A percentile compares a stretch with the other conserved stretches of the same genome.
Evolutionary conservation across 2,888 invertebrate species (phyloP).

Genomic region (Rotaria socialis): DNA sequence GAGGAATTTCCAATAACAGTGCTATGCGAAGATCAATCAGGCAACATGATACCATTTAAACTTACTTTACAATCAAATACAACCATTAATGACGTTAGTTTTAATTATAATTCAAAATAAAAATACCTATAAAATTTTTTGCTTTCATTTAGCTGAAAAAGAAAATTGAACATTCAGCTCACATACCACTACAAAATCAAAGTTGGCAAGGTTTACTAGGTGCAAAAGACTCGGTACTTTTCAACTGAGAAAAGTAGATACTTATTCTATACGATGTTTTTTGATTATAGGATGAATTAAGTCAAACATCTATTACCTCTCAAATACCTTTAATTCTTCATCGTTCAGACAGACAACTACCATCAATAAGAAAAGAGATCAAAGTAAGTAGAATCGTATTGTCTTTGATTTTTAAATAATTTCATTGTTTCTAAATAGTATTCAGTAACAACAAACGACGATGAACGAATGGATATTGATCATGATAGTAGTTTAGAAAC

Average conservation of each 20-base stretch:
- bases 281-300: background rate
- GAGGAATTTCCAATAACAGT: background rate
- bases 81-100: background rate
- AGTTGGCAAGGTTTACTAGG: background rate
- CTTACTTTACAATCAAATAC: background rate
- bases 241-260: no score
- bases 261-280: no score
- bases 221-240: background rate
- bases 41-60: background rate
- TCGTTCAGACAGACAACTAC: background rate
- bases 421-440: background rate
- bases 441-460: background rate
- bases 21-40: constrained; percentile 12
- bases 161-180: background rate
- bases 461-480: background rate
- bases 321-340: background rate
- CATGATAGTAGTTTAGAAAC: background rate
- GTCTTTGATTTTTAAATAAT: background rate
- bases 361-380: background rate
- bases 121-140: no score
- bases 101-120: no score
- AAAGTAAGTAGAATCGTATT: background rate
- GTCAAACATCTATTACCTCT: background rate
- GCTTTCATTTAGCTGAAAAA: background rate
- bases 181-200: background rate